These are phyloP conservation scores for Knipowitschia caucasica DNA, from an alignment of 2,797 vertebrate species.

Conservation along the genomic window DNA sequence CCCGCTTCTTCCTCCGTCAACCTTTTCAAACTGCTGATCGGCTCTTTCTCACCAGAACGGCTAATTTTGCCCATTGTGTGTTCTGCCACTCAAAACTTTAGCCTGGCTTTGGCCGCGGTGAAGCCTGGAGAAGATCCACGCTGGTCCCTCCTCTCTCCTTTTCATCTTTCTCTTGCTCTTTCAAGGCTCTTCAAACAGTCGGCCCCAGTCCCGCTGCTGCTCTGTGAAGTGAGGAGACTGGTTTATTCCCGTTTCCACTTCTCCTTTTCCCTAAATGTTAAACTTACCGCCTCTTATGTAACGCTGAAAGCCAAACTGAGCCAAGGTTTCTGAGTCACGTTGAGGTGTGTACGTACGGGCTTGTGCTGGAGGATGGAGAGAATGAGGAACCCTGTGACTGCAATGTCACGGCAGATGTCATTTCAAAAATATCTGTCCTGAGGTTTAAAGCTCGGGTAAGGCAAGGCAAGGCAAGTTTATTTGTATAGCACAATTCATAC, in stretches of 20 bases:
- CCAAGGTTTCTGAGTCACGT: neutral
- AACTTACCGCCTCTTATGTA: neutral
- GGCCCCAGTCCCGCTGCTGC: conserved; percentile 8
- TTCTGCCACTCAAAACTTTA: conserved; percentile 33
- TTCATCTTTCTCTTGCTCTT: conserved; percentile 12
- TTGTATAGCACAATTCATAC: too few relatives aligned
- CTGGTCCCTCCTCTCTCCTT: conserved; percentile 4
- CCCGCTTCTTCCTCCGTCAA: conserved; percentile 29
- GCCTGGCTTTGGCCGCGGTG: conserved; percentile 9
- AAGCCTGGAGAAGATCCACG: conserved; percentile 18
- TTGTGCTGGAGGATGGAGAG: too few relatives aligned
- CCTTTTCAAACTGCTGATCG: conserved; percentile 52
- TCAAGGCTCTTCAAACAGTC: conserved; percentile 19
- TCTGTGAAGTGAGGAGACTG: conserved; percentile 9
- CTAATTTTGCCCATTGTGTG: conserved; percentile 44
- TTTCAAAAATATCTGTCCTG: too few relatives aligned
- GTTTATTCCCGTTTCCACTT: neutral
- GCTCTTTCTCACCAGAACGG: conserved; percentile 24
- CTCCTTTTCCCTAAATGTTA: neutral
- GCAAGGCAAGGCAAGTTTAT: too few relatives aligned
- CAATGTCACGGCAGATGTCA: too few relatives aligned
- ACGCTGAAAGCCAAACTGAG: neutral
- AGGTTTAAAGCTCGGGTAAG: too few relatives aligned
- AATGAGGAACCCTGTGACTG: too few relatives aligned
- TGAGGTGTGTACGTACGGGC: too few relatives aligned